A percentile compares a stretch with the other conserved stretches of the same genome.
Evolutionary conservation across 2,113 vertebrate genomes (phyloP).

Genomic region (Jacana jacana): DNA sequence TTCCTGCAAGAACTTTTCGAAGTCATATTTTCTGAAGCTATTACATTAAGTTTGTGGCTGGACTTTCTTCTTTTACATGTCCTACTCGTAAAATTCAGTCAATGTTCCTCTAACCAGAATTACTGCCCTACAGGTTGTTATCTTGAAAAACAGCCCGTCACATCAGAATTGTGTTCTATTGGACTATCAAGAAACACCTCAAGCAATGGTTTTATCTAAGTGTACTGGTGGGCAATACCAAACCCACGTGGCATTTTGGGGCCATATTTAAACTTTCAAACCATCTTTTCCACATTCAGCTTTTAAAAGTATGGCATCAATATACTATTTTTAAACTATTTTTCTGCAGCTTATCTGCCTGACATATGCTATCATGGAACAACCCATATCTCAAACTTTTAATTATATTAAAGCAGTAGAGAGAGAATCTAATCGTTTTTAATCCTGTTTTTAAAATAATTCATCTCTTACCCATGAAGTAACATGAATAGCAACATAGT

Average conservation of each 20-base stretch:
- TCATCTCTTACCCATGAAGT: background rate
- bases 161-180: background rate
- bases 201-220: background rate
- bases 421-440: background rate
- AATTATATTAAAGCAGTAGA: background rate
- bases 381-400: background rate
- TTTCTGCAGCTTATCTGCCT: background rate
- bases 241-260: background rate
- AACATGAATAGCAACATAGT: background rate
- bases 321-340: background rate
- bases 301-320: background rate
- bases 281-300: background rate
- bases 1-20: slow-evolving; percentile 26
- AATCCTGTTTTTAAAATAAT: background rate
- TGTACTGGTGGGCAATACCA: background rate
- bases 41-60: background rate
- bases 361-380: background rate
- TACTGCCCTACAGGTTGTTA: background rate
- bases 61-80: background rate
- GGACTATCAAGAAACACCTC: background rate
- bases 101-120: background rate
- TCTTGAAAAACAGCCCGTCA: background rate
- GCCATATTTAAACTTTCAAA: background rate
- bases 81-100: background rate
- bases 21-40: slow-evolving; percentile 6